phyloP scores from a whole-genome alignment of 2,113 vertebrate species.

The Philantomba maxwellii region DNA sequence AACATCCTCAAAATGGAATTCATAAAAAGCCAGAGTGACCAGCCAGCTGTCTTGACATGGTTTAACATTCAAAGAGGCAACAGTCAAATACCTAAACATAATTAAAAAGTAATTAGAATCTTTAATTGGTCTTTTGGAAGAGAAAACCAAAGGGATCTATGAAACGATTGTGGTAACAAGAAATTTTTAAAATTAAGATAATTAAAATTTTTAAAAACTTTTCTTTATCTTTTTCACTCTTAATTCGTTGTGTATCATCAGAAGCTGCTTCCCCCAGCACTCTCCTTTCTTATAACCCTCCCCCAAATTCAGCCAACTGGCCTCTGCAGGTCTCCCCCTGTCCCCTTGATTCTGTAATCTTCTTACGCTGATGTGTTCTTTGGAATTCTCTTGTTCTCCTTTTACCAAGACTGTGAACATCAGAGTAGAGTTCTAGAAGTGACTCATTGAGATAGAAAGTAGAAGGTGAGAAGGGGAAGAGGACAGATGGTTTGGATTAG shows the following conservation, averaged over 20 bases:
- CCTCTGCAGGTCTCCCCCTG: background rate
- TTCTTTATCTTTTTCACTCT: background rate
- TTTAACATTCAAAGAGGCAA: background rate
- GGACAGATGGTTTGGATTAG: background rate
- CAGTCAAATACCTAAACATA: background rate
- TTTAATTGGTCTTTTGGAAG: background rate
- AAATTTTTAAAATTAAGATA: background rate
- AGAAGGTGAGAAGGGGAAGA: background rate
- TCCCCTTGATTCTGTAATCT: background rate
- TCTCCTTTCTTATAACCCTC: background rate
- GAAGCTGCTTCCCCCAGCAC: background rate
- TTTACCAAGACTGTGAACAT: background rate
- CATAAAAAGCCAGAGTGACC: background rate
- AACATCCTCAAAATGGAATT: background rate
- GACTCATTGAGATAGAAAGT: background rate
- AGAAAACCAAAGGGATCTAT: background rate
- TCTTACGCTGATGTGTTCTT: background rate
- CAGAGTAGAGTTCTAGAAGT: background rate
- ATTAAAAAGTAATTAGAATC: background rate
- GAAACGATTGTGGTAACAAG: background rate
- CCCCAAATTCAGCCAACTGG: background rate
- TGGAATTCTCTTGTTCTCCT: background rate
- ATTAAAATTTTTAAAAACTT: background rate
- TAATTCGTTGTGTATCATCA: rapidly evolving
- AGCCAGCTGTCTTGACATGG: background rate